Percentiles rank a stretch among this genome's conserved stretches.
phyloP scores from a whole-genome alignment of 2,113 vertebrate species.

The Pachyramphus minor region DNA sequence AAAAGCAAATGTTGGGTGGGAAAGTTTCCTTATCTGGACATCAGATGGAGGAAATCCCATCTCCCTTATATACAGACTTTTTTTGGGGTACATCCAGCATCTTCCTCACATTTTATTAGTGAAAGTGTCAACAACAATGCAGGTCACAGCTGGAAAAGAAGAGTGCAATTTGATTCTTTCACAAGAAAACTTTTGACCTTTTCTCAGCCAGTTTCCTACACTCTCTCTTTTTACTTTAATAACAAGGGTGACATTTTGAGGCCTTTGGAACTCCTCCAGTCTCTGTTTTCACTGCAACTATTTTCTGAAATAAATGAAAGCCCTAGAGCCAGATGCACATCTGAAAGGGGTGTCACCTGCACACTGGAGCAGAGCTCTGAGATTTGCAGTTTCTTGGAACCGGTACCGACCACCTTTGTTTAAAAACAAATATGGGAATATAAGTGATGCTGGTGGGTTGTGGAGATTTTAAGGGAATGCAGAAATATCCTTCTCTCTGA shows the following conservation, averaged over 20 bases:
- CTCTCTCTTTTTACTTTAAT: constrained; percentile 22
- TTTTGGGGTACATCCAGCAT: not conserved
- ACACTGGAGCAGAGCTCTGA: not conserved
- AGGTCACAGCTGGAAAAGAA: not conserved
- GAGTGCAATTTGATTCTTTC: not conserved
- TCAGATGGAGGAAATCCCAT: not conserved
- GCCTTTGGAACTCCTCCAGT: constrained; percentile 42
- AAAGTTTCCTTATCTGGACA: not conserved
- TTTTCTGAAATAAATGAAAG: not conserved
- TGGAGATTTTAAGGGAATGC: not conserved
- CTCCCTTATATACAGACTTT: not conserved
- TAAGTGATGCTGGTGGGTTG: not conserved
- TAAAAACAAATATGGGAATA: not conserved
- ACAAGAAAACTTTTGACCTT: not conserved
- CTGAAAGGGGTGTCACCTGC: not conserved
- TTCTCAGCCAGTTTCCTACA: not conserved
- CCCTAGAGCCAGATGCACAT: not conserved
- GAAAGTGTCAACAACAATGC: not conserved
- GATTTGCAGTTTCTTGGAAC: not conserved
- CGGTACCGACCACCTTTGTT: not conserved
- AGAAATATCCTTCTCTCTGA: not conserved
- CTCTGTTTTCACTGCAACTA: constrained; percentile 23
- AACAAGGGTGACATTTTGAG: constrained; percentile 50
- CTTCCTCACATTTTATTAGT: not conserved
- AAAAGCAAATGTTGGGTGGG: not conserved